Evolutionary conservation across 1,140 invertebrate species (phyloP), one percentile per base, ranked within the genome.

Genomic region (Drosophila navojoa): DNA sequence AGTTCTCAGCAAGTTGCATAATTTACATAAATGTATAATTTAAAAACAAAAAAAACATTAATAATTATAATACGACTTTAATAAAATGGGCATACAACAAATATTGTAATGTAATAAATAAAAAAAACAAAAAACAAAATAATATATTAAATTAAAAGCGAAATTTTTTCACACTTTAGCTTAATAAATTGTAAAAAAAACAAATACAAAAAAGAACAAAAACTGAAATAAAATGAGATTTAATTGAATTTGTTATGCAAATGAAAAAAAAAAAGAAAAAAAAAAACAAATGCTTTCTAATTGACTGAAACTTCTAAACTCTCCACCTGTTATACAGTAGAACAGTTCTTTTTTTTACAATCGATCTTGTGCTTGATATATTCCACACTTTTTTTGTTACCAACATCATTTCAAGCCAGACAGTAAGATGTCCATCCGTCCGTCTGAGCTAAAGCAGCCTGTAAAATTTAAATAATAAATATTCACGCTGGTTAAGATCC

Each of bases 161-260:
- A 90, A 91, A 90, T 90, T 91, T 91, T 91, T 91, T 91, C 90
- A 91, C 90, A 91, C 90, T 91, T 91, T 91, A 91, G 90, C 90
- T 91, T 91, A 91, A 91, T 91, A 91, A 91, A 91, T 90, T 91
- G 90, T 91, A 91, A 90, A 91, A 86, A 90, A 87, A 82, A 82
- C 85, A 77, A 62, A 77, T 57, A 70, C 63, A 85, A 85, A 90
- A 77, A 78, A 80, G 82, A 89, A 89, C 67, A 78, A 85, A 89
- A 89, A 89, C 77, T 90, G 85, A 90, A 90, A 90, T 90, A 90
- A 90, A 90, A 91, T 91, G 84, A 91, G 85, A 91, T 91, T 91
- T 91, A 91, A 91, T 91, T 91, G 90, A 91, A 91, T 91, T 91
- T 91, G 90, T 91, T 91, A 91, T 91, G 90, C 90, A 91, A 91